Percentiles rank a stretch among this genome's conserved stretches.
These are phyloP conservation scores for Oedothorax gibbosus DNA, from an alignment of 1,140 invertebrate genomes.

Conservation along the genomic window DNA sequence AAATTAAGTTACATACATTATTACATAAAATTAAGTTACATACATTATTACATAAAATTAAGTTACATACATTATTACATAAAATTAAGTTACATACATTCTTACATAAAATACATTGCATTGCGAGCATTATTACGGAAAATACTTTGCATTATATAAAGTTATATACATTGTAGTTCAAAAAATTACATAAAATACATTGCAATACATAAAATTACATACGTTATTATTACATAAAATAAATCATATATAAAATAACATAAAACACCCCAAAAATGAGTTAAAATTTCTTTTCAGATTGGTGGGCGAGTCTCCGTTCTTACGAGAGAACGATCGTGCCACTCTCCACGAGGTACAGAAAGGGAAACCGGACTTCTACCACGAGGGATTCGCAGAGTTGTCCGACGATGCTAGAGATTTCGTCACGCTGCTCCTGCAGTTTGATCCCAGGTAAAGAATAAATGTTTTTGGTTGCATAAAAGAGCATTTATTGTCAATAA, in stretches of 20 bases:
- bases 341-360: conserved; percentile 82
- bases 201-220: neutral
- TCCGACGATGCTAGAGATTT: conserved; percentile 88
- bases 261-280: no score
- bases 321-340: conserved; percentile 85
- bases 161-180: no score
- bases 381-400: conserved; percentile 72
- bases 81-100: no score
- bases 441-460: conserved; percentile 67
- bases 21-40: no score
- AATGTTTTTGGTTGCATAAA: neutral
- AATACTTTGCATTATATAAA: no score
- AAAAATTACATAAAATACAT: neutral
- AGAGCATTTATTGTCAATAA: neutral
- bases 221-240: no score
- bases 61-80: no score
- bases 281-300: conserved; percentile 70
- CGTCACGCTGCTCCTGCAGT: conserved; percentile 80
- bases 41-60: no score
- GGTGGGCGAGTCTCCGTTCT: conserved; percentile 69
- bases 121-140: no score
- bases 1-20: no score
- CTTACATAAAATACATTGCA: no score
- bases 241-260: no score
- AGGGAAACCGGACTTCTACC: conserved; percentile 69